A percentile compares a stretch with the other conserved stretches of the same genome.
These are phyloP conservation scores for Chunga burmeisteri DNA, from an alignment of 2,113 vertebrate genomes.

Conservation along the genomic window DNA sequence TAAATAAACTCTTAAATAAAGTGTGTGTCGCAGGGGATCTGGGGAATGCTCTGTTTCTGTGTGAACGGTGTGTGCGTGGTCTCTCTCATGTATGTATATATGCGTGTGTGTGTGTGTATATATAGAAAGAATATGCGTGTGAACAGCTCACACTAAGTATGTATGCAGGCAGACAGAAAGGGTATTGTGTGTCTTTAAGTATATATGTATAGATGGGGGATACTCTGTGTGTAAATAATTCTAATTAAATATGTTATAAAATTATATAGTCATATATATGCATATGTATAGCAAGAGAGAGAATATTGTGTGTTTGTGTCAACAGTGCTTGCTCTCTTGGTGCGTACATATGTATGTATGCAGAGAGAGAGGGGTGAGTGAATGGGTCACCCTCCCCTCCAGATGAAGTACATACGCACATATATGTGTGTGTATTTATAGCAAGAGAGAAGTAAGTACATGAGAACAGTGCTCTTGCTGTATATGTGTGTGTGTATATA, in stretches of 20 bases:
- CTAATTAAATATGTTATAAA: not conserved
- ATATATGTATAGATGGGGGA: not conserved
- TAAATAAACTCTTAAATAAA: not conserved
- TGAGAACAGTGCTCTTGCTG: not conserved
- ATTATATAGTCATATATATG: not conserved
- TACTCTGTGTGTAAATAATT: not conserved
- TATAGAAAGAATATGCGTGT: not conserved
- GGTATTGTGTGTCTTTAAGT: not conserved
- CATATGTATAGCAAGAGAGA: not conserved
- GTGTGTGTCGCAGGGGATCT: not conserved
- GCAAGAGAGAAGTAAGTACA: not conserved
- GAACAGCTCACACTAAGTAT: not conserved
- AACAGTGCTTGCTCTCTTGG: not conserved
- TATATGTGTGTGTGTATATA: too few relatives aligned
- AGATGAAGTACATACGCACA: not conserved
- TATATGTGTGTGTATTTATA: not conserved
- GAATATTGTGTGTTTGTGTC: not conserved
- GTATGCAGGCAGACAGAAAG: not conserved
- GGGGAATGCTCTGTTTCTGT: not conserved
- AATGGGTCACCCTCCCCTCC: not conserved
- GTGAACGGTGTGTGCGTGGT: too few relatives aligned
- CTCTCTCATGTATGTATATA: too few relatives aligned
- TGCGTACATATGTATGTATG: not conserved
- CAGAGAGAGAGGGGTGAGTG: not conserved
- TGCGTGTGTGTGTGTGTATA: accelerated